Percentiles rank a stretch among this genome's conserved stretches.
These are phyloP conservation scores for Oithona nana DNA, from an alignment of 2,888 invertebrate species.

Conservation along the genomic window DNA sequence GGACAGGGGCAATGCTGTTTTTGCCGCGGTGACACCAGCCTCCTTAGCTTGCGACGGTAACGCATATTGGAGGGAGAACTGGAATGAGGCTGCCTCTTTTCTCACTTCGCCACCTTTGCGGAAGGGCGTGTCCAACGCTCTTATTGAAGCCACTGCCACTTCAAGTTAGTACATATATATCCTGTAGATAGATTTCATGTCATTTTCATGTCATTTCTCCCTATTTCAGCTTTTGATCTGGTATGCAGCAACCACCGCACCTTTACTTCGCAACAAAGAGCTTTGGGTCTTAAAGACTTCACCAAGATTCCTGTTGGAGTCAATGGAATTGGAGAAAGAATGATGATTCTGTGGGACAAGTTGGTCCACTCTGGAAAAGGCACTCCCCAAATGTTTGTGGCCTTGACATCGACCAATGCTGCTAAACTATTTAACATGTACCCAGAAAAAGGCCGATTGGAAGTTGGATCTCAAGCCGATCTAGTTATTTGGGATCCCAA, in stretches of 20 bases:
- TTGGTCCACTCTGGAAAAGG: slow-evolving; percentile 72
- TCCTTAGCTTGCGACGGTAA: slow-evolving; percentile 37
- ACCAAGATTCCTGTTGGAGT: slow-evolving; percentile 87
- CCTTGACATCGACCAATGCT: slow-evolving; percentile 82
- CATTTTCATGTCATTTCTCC: too few relatives aligned
- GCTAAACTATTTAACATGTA: slow-evolving; percentile 93
- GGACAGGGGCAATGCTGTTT: slow-evolving; percentile 40
- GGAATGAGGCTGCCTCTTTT: slow-evolving; percentile 78
- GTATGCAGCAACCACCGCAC: slow-evolving; percentile 93
- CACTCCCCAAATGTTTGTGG: slow-evolving; percentile 81
- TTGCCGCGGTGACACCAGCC: slow-evolving; percentile 80
- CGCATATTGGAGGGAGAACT: slow-evolving; percentile 62
- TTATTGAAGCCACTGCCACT: not conserved
- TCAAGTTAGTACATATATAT: not conserved
- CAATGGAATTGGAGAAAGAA: slow-evolving; percentile 65
- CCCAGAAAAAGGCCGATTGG: slow-evolving; percentile 81
- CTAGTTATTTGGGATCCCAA: slow-evolving; percentile 87
- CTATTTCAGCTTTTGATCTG: slow-evolving; percentile 47
- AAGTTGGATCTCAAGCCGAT: slow-evolving; percentile 83
- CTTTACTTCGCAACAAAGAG: slow-evolving; percentile 74
- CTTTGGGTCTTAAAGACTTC: slow-evolving; percentile 65
- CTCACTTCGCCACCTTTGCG: slow-evolving; percentile 83
- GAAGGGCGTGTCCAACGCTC: slow-evolving; percentile 43
- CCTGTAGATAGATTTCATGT: too few relatives aligned
- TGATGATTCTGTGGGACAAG: slow-evolving; percentile 92